Conservation (phyloP, 2,888 invertebrate genomes). For the Opisthograptis luteolata region DNA sequence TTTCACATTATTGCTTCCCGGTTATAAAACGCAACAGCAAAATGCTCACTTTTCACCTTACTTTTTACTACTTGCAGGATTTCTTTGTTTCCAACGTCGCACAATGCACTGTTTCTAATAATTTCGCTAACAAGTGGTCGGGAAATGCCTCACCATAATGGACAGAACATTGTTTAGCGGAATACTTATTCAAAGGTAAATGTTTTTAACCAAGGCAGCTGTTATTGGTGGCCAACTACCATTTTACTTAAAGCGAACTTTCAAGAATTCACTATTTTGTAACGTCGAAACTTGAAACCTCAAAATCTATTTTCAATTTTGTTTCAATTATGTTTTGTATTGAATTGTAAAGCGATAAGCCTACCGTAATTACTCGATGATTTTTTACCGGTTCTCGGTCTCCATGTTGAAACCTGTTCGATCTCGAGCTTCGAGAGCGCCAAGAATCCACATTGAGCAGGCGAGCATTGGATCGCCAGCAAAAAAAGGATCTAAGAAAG, state of each 20-base stretch:
- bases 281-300: too few relatives aligned
- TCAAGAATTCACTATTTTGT: too few relatives aligned
- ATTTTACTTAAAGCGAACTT: constrained; percentile 12
- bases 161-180: constrained; percentile 56
- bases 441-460: constrained; percentile 69
- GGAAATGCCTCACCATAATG: constrained; percentile 60
- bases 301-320: constrained; percentile 45
- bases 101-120: constrained; percentile 74
- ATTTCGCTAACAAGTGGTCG: constrained; percentile 68
- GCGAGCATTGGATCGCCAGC: constrained; percentile 61
- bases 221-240: constrained; percentile 24
- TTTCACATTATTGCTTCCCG: constrained; percentile 49
- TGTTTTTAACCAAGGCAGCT: constrained; percentile 41
- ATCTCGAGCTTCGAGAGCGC: constrained; percentile 67
- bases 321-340: constrained; percentile 53
- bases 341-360: constrained; percentile 67
- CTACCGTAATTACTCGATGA: constrained; percentile 77
- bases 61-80: constrained; percentile 66
- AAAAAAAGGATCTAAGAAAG: constrained; percentile 68
- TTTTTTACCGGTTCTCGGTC: constrained; percentile 78
- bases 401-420: constrained; percentile 77
- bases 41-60: constrained; percentile 58
- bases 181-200: constrained; percentile 53
- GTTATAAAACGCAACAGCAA: constrained; percentile 44
- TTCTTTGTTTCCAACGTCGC: constrained; percentile 71